Evolutionary conservation across 2,113 vertebrate genomes (phyloP).

Genomic region (Bos indicus): DNA sequence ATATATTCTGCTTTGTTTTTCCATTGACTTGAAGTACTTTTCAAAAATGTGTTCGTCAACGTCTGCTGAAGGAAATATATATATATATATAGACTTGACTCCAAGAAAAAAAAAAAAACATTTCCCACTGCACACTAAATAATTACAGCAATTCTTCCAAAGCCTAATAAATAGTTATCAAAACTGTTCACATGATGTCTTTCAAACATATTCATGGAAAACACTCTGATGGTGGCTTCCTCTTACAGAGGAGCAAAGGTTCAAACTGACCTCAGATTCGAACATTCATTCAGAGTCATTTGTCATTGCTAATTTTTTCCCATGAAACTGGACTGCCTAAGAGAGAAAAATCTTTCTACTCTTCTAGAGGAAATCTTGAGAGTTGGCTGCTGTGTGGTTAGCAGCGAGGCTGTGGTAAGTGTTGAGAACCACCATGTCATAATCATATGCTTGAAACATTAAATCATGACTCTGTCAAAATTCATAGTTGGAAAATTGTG

Average conservation of each 20-base stretch:
- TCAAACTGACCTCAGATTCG: slow-evolving; percentile 26
- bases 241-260: neutral
- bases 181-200: neutral
- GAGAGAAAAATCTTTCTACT: neutral
- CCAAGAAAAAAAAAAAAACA: slow-evolving; percentile 15
- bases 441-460: slow-evolving; percentile 51
- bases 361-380: slow-evolving; percentile 9
- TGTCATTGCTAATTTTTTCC: slow-evolving; percentile 45
- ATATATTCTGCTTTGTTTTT: slow-evolving; percentile 46
- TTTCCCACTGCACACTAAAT: neutral
- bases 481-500: slow-evolving; percentile 24
- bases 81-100: neutral
- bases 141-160: slow-evolving; percentile 26
- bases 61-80: neutral
- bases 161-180: neutral
- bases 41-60: slow-evolving; percentile 33
- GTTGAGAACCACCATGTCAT: slow-evolving; percentile 54
- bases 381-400: slow-evolving; percentile 2
- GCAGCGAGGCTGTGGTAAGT: slow-evolving; percentile 39
- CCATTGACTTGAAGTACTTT: slow-evolving; percentile 45
- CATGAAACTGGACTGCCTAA: neutral
- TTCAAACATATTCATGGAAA: neutral
- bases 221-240: neutral
- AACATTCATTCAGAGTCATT: neutral
- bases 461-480: slow-evolving; percentile 58